Percentiles rank a stretch among this genome's conserved stretches.
phyloP scores from a whole-genome alignment of 2,113 vertebrate species.

The Zosterops hypoxanthus region DNA sequence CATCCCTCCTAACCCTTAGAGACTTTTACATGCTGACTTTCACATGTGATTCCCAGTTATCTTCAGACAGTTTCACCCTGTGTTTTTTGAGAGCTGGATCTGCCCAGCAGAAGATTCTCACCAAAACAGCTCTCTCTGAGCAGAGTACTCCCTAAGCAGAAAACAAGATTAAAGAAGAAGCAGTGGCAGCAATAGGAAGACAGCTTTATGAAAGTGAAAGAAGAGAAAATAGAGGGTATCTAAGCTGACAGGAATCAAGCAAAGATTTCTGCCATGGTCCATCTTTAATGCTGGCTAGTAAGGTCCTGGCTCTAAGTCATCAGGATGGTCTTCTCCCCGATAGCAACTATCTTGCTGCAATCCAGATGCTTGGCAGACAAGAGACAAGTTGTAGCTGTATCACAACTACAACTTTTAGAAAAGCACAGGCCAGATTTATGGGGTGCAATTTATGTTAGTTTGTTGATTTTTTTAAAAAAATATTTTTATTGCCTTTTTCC shows the following conservation, averaged over 20 bases:
- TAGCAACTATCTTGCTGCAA: background rate
- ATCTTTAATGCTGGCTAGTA: background rate
- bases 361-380: background rate
- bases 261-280: background rate
- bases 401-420: background rate
- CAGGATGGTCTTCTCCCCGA: background rate
- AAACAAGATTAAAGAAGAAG: conserved; percentile 44
- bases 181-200: background rate
- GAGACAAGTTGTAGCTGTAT: background rate
- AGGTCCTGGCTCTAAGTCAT: background rate
- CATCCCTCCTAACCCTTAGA: background rate
- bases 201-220: conserved; percentile 55
- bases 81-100: background rate
- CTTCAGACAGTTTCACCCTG: background rate
- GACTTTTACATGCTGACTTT: background rate
- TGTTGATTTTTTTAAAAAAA: background rate
- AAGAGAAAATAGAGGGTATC: background rate
- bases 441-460: background rate
- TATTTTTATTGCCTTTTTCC: background rate
- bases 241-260: background rate
- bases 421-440: background rate
- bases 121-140: background rate
- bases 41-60: background rate
- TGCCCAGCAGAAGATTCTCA: background rate
- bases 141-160: background rate